Percentiles rank a stretch among this genome's conserved stretches.
phyloP scores from a whole-genome alignment of 2,888 invertebrate species.

The Gasteruption jaculator region DNA sequence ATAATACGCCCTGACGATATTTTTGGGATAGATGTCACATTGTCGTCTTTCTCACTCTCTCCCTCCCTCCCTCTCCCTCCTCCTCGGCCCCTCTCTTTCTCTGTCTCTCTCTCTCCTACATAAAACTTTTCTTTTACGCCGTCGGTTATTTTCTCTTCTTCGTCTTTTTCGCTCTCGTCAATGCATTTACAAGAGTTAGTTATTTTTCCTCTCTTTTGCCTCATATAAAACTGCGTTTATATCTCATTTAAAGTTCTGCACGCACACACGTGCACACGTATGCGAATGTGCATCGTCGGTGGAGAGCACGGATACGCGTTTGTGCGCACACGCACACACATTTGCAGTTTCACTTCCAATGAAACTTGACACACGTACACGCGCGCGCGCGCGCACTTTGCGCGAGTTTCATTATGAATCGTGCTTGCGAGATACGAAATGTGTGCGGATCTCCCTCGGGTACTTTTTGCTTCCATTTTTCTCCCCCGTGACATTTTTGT shows the following conservation, averaged over 20 bases:
- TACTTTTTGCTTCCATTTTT: too few species aligned
- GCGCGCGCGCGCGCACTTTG: too few species aligned
- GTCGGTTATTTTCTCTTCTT: not conserved
- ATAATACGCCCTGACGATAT: slow-evolving; percentile 36
- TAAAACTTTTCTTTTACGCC: not conserved
- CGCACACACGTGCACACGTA: slow-evolving; percentile 1
- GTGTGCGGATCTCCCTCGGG: too few species aligned
- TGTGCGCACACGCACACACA: slow-evolving; percentile 14
- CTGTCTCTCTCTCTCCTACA: slow-evolving; percentile 1
- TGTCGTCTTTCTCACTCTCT: slow-evolving; percentile 21
- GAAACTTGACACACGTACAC: not conserved
- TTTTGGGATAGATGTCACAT: slow-evolving; percentile 46
- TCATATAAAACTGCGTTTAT: not conserved
- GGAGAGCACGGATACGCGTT: slow-evolving; percentile 5
- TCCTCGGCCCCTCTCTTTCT: not conserved
- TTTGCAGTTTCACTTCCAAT: slow-evolving; percentile 6
- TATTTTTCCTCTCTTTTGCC: slow-evolving; percentile 1
- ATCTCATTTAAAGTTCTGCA: not conserved
- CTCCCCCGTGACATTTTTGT: too few species aligned
- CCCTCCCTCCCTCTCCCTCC: not conserved
- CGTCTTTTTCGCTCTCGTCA: too few species aligned
- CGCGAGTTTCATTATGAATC: too few species aligned
- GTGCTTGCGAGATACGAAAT: too few species aligned
- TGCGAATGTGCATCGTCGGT: too few species aligned
- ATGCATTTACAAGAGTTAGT: too few species aligned